Evolutionary conservation across 2,113 vertebrate genomes (phyloP).

Genomic region (Peromyscus leucopus): DNA sequence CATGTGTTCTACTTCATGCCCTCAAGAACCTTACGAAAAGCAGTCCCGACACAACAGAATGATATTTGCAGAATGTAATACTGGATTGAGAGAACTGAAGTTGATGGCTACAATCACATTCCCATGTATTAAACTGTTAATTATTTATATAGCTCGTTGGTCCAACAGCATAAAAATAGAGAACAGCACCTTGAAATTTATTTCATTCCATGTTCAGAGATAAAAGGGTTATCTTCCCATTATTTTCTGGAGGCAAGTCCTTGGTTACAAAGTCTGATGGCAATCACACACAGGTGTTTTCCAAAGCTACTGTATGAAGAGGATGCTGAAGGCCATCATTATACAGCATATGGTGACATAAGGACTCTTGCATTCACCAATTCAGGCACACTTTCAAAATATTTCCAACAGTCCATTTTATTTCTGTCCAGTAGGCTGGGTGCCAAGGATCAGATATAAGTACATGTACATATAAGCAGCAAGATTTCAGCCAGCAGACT

Average conservation of each 20-base stretch:
- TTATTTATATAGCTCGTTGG: constrained; percentile 71
- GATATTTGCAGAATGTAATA: constrained; percentile 46
- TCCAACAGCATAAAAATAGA: constrained; percentile 68
- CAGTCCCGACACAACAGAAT: constrained; percentile 44
- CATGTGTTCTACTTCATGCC: constrained; percentile 47
- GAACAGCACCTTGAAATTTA: constrained; percentile 47
- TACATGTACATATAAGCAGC: constrained; percentile 97
- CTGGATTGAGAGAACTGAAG: constrained; percentile 53
- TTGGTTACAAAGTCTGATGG: constrained; percentile 59
- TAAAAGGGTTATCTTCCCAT: constrained; percentile 54
- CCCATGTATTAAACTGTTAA: constrained; percentile 63
- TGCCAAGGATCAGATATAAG: constrained; percentile 94
- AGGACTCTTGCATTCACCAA: constrained; percentile 95
- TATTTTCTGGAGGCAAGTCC: constrained; percentile 71
- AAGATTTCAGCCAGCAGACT: constrained; percentile 95
- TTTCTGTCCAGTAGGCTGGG: constrained; percentile 96
- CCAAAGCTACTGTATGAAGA: constrained; percentile 89
- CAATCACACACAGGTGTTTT: neutral
- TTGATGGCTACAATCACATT: constrained; percentile 20
- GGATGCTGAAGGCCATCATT: constrained; percentile 94
- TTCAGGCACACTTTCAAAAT: constrained; percentile 97
- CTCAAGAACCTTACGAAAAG: constrained; percentile 58
- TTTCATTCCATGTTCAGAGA: constrained; percentile 49
- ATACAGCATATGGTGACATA: constrained; percentile 95
- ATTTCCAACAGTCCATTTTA: constrained; percentile 94